Percentiles rank a stretch among this genome's conserved stretches.
Conservation (phyloP, 2,113 vertebrate species). For the Vicugna pacos region DNA sequence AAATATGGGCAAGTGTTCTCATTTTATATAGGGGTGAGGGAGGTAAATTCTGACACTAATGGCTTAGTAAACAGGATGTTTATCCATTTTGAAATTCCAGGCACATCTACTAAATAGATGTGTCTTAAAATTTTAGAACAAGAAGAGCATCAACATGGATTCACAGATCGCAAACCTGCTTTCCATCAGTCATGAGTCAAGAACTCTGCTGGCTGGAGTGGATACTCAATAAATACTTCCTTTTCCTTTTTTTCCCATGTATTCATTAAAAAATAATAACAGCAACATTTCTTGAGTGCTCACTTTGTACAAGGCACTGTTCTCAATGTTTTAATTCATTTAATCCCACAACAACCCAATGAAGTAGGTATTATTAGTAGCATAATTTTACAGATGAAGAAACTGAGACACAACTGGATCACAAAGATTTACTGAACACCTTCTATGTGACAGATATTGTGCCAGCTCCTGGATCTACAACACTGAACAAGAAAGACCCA, state of each 20-base stretch:
- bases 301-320: not conserved
- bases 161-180: not conserved
- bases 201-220: not conserved
- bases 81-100: slow-evolving; percentile 33
- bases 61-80: not conserved
- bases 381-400: slow-evolving; percentile 13
- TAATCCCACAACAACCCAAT: not conserved
- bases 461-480: not conserved
- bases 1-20: not conserved
- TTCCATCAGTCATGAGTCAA: not conserved
- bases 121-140: not conserved
- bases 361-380: not conserved
- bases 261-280: slow-evolving; percentile 14
- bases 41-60: not conserved
- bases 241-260: not conserved
- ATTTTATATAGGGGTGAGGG: not conserved
- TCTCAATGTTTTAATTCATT: not conserved
- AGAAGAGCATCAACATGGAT: not conserved
- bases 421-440: not conserved
- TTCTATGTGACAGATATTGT: not conserved
- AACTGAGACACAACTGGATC: not conserved
- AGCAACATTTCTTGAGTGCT: not conserved
- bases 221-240: not conserved
- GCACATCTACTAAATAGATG: not conserved
- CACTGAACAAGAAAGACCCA: not conserved